These are phyloP conservation scores for Fulmarus glacialis DNA, from an alignment of 2,113 vertebrate species.

Conservation along the genomic window DNA sequence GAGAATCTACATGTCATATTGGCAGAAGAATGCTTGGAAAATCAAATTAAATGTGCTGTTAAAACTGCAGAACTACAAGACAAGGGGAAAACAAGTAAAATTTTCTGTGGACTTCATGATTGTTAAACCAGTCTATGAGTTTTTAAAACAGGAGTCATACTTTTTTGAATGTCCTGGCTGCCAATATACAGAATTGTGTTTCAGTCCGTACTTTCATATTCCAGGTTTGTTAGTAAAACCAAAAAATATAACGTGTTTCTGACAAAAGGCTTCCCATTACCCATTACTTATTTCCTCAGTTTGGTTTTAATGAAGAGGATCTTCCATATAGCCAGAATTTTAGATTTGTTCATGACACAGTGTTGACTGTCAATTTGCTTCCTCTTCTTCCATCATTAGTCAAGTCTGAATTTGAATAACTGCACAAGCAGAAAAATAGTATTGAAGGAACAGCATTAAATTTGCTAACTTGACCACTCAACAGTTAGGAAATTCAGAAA, in stretches of 20 bases:
- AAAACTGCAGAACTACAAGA: neutral
- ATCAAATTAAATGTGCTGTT: neutral
- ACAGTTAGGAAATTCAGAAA: neutral
- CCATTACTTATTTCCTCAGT: neutral
- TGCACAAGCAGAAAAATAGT: neutral
- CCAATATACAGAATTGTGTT: neutral
- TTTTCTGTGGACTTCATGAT: neutral
- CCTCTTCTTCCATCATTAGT: neutral
- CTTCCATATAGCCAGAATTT: neutral
- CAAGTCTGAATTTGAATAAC: neutral
- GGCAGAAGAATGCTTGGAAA: neutral
- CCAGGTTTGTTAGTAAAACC: neutral
- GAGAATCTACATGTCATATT: neutral
- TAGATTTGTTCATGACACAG: neutral
- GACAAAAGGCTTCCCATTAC: neutral
- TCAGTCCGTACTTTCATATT: neutral
- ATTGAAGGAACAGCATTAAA: neutral
- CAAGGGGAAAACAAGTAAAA: neutral
- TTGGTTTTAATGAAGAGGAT: neutral
- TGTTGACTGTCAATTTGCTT: neutral
- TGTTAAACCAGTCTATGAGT: neutral
- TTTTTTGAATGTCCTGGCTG: neutral
- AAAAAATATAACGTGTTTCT: neutral
- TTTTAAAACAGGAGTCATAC: neutral
- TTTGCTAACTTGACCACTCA: neutral